Evolutionary conservation across 2,797 vertebrate species (phyloP).

Genomic region (Columba guinea): DNA sequence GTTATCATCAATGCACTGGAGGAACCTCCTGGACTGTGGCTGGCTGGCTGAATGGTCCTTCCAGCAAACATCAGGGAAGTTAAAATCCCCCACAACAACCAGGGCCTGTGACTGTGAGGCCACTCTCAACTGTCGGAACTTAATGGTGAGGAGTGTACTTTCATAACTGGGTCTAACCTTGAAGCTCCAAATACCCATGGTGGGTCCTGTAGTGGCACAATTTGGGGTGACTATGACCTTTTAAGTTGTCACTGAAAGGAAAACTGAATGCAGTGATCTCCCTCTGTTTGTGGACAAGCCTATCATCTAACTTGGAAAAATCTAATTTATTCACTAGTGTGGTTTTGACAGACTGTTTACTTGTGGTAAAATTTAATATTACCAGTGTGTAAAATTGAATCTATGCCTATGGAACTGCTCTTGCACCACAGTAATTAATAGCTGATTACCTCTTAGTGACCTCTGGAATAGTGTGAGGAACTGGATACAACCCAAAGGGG

Average conservation of each 20-base stretch:
- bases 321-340: background rate
- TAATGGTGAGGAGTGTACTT: background rate
- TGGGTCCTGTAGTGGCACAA: background rate
- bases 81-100: too few species aligned
- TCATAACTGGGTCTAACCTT: background rate
- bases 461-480: background rate
- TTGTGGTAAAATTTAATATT: background rate
- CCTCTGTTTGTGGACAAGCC: background rate
- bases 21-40: too few species aligned
- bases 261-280: background rate
- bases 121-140: too few species aligned
- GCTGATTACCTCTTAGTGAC: background rate
- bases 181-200: fast-evolving
- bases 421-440: background rate
- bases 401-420: background rate
- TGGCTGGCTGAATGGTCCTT: too few species aligned
- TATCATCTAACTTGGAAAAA: background rate
- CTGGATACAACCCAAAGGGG: background rate
- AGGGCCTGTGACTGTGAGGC: too few species aligned
- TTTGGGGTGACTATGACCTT: background rate
- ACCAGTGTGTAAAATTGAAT: background rate
- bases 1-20: too few species aligned
- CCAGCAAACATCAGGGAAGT: too few species aligned
- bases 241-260: background rate
- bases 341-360: background rate